Base-by-base conservation (phyloP, 2,797 vertebrate genomes). In the Scarus forsteni region DNA sequence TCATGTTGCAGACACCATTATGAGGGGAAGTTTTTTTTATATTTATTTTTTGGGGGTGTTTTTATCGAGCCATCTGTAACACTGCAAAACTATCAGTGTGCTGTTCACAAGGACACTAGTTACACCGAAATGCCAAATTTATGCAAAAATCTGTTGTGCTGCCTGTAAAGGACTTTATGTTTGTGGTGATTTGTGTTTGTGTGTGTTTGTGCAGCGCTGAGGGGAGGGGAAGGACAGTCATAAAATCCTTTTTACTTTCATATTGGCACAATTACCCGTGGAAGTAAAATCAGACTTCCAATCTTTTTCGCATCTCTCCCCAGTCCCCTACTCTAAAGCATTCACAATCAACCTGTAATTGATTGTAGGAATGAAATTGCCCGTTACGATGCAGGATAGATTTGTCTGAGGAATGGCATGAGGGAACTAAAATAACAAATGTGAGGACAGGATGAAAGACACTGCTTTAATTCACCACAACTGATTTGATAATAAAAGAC, bases 401-500 rank as follows among this genome's bases (percentile, higher is more conserved):
- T 75, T 63, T 78, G 85, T 82, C 34, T n/a, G 39, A 70, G 83
- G 75, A 60, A 75, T 53, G 63, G 85, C 69, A 59, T 40, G 53
- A 73, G 75, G 84, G 80, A 87, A 80, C 84, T 80, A 88, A 27
- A 92, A 92, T 89, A 91, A 90, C 86, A 89, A 85, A 91, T 88
- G 84, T 91, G 86, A 86, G 82, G 83, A 92, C 87, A 84, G 73
- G 87, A 91, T 91, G 88, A 92, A 90, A 90, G 87, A 91, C 88
- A 78, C 77, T 55, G 65, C 88, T 91, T 90, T 91, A 90, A 93
- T 93, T 93, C 85, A 86, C 84, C 92, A 86, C 77, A 89, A 83
- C 91, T 91, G 88, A 94, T 93, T 90, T 91, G 90, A 92, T 91
- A 91, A 93, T 93, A 88, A 91, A 93, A 89, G 85, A 84, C 39